phyloP scores from a whole-genome alignment of 1,140 invertebrate species.

The Hyposmocoma kahamanoa region DNA sequence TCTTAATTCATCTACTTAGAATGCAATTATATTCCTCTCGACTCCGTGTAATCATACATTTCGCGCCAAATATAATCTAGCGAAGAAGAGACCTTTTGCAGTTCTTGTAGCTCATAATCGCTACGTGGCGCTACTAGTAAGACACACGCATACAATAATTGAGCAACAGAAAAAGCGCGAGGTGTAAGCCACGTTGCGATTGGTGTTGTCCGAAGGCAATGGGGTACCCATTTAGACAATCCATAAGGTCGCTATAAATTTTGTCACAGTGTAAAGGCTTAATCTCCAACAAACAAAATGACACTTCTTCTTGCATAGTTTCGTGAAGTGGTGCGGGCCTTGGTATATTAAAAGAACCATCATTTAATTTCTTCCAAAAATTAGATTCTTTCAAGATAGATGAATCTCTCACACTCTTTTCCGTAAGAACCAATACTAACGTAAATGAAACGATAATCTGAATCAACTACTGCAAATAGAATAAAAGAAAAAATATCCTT shows the following conservation, averaged over 20 bases:
- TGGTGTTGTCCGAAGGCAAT: no score
- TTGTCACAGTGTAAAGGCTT: conserved; percentile 33
- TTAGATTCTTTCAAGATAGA: conserved; percentile 34
- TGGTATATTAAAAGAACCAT: conserved; percentile 19
- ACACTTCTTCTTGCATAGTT: conserved; percentile 19
- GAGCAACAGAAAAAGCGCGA: no score
- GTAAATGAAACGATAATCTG: conserved; percentile 3
- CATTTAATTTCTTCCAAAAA: conserved; percentile 23
- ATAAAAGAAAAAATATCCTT: conserved; percentile 9
- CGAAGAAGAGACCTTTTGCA: no score
- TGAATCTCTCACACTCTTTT: conserved; percentile 20
- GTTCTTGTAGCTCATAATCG: no score
- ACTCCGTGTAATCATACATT: no score
- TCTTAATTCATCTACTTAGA: no score
- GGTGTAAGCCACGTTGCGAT: no score
- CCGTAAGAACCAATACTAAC: conserved; percentile 2
- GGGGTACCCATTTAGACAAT: no score
- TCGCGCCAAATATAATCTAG: no score
- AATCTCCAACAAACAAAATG: conserved; percentile 18
- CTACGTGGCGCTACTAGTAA: no score
- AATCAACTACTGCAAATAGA: conserved; percentile 5
- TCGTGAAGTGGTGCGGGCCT: conserved; percentile 19
- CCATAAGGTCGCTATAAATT: conserved; percentile 45
- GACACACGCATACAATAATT: no score
- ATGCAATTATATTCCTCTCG: no score